Evolutionary conservation across 2,888 invertebrate genomes (phyloP), one percentile per base, ranked within the genome.

Genomic region (Chorisops tibialis): DNA sequence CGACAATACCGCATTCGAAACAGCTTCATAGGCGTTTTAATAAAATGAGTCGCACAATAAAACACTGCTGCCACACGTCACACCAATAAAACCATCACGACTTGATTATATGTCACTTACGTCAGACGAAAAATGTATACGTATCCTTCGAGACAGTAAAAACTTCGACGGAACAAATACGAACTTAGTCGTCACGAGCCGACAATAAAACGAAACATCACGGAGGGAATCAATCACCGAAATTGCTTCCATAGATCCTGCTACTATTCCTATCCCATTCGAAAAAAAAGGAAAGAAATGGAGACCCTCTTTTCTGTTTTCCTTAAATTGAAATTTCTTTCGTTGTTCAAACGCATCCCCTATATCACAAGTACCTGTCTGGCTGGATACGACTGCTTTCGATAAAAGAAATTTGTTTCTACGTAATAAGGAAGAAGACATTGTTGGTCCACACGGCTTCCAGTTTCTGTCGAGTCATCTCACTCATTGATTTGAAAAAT

Each of bases 151-250:
- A 11, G 18, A 43, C 21, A 35, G 43, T 43, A 22, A 56, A 30
- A 35, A 45, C 56, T 56, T 56, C 30, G 35, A 45, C 45, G 45
- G 24, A 30, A 56, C 43, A 56, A 30, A 56, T 56, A 43, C 45
- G 30, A 56, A 43, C 45, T 56, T 45, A 11, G 43, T 43, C 24
- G 59, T 59, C 59, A 59, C 59, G 59, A 59, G 38, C 16, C 37
- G 48, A 24, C 47, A 59, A 59, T 59, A 59, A 59, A 59, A 59
- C 21, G 39, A 30, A 59, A 59, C 59, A 59, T 56, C 56, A 56
- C 56, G 56, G 35, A 43, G 47, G 21, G 48, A 48, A 59, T 59
- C 59, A 59, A 59, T 59, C 59, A 59, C 59, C 59, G 21, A 59
- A 59, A 59, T 59, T 59, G 59, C 59, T 59, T 59, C 37, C 45